Evolutionary conservation across 1,140 invertebrate genomes (phyloP).

Genomic region (Oscheius sp.): DNA sequence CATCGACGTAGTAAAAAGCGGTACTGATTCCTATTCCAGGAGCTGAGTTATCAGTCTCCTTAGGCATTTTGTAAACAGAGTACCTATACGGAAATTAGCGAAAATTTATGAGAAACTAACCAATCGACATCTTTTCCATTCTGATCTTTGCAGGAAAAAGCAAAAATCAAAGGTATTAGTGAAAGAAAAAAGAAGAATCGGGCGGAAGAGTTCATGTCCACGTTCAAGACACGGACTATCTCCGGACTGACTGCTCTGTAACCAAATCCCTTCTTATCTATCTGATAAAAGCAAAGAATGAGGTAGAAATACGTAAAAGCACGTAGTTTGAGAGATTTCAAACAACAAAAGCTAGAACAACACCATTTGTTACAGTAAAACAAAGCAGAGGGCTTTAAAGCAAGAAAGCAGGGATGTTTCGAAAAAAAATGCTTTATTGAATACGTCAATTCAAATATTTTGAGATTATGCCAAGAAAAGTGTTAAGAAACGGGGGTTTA

Average conservation of each 20-base stretch:
- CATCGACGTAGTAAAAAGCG: slow-evolving; percentile 47
- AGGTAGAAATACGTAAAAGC: neutral
- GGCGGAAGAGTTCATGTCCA: no score
- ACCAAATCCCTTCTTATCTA: neutral
- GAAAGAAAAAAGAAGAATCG: slow-evolving; percentile 9
- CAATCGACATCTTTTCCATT: slow-evolving; percentile 42
- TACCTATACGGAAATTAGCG: slow-evolving; percentile 18
- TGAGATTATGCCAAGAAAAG: no score
- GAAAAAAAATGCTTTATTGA: no score
- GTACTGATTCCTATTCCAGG: slow-evolving; percentile 32
- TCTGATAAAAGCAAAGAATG: neutral
- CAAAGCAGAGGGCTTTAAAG: no score
- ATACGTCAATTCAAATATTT: no score
- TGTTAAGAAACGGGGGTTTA: no score
- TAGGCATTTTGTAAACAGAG: slow-evolving; percentile 45
- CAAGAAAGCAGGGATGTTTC: no score
- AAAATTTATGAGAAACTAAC: slow-evolving; percentile 3
- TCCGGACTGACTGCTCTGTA: neutral
- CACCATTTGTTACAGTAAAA: no score
- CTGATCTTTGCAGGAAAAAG: slow-evolving; percentile 46
- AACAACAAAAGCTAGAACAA: no score
- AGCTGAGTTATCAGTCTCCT: slow-evolving; percentile 16
- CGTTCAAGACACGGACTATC: neutral
- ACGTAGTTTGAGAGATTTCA: neutral
- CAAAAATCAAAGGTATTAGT: neutral